A percentile compares a stretch with the other conserved stretches of the same genome.
Evolutionary conservation across 2,888 invertebrate genomes (phyloP).

Genomic region (Papilio elwesi): DNA sequence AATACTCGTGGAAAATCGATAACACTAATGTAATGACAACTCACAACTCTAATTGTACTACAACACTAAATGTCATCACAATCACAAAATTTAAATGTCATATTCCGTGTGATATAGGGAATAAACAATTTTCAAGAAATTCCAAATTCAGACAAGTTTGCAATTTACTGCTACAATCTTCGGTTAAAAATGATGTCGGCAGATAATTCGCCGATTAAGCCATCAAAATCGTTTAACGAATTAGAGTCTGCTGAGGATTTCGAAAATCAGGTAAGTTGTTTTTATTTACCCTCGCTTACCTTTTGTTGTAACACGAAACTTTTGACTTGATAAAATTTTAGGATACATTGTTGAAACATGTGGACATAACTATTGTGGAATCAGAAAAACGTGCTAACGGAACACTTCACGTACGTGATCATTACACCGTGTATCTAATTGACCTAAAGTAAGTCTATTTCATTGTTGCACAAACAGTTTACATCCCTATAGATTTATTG

Average conservation of each 20-base stretch:
- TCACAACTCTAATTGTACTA: background rate
- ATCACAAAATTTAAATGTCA: conserved; percentile 33
- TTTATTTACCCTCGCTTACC: conserved; percentile 64
- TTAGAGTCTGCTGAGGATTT: conserved; percentile 72
- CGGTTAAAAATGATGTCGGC: conserved; percentile 48
- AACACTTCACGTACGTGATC: conserved; percentile 89
- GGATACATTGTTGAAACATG: conserved; percentile 88
- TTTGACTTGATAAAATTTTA: conserved; percentile 63
- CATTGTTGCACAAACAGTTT: conserved; percentile 51
- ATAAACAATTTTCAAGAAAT: conserved; percentile 25
- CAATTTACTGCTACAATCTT: conserved; percentile 23
- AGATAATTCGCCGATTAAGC: conserved; percentile 54
- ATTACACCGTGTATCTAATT: conserved; percentile 90
- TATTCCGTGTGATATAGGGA: conserved; percentile 26
- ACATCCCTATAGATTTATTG: conserved; percentile 41
- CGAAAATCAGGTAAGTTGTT: conserved; percentile 66
- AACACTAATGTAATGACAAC: background rate
- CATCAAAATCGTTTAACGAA: conserved; percentile 62
- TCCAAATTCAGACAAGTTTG: conserved; percentile 34
- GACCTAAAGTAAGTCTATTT: conserved; percentile 87
- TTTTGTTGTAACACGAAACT: conserved; percentile 47
- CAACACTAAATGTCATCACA: conserved; percentile 18
- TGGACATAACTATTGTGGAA: conserved; percentile 90
- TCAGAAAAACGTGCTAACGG: conserved; percentile 91
- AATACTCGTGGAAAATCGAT: no score